Percentiles rank a stretch among this genome's conserved stretches.
These are phyloP conservation scores for Rhingia campestris DNA, from an alignment of 2,888 invertebrate genomes.

Conservation along the genomic window DNA sequence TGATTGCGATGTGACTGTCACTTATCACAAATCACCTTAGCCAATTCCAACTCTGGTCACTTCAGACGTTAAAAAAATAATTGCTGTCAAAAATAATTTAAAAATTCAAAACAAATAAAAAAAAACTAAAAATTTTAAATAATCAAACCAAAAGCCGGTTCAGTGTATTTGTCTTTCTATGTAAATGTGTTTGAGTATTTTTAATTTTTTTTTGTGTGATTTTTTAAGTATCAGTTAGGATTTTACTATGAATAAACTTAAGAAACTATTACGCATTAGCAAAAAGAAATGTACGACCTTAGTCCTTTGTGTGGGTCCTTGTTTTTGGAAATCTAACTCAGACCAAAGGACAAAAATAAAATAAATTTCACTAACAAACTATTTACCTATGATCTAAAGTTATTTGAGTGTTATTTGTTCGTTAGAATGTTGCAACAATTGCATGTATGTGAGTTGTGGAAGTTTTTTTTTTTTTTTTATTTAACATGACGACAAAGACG, in stretches of 20 bases:
- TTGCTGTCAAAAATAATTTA: not conserved
- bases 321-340: conserved; percentile 10
- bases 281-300: not conserved
- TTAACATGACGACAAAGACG: conserved; percentile 82
- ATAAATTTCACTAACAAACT: conserved; percentile 53
- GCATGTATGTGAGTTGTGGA: conserved; percentile 6
- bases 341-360: conserved; percentile 28
- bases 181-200: conserved; percentile 38
- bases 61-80: no score
- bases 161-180: conserved; percentile 3
- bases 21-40: no score
- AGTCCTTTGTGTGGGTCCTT: not conserved
- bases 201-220: not conserved
- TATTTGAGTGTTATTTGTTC: conserved; percentile 67
- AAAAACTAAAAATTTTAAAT: not conserved
- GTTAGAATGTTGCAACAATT: conserved; percentile 28
- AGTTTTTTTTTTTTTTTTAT: conserved; percentile 75
- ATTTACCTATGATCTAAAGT: conserved; percentile 45
- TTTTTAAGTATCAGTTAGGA: conserved; percentile 28
- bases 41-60: no score
- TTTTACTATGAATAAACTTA: not conserved
- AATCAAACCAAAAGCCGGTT: conserved; percentile 7
- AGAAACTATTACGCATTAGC: not conserved
- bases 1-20: no score
- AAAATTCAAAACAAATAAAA: not conserved